Evolutionary conservation across 2,888 invertebrate species (phyloP).

Genomic region (Balanococcus diminutus): DNA sequence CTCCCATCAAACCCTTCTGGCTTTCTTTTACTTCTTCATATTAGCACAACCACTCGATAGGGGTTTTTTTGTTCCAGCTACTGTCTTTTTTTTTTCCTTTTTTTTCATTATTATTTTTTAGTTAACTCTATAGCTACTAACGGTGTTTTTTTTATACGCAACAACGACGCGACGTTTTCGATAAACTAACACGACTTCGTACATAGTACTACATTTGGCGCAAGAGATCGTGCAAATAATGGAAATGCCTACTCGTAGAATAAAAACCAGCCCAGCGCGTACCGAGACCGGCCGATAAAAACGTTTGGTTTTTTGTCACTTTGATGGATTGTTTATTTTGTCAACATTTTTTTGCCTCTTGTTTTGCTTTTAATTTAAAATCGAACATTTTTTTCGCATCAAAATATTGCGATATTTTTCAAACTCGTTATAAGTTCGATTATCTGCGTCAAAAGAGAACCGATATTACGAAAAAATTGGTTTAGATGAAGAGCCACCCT

Average conservation of each 20-base stretch:
- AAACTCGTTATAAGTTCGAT: background rate
- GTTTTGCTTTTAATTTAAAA: conserved; percentile 41
- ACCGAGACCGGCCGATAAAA: background rate
- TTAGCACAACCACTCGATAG: background rate
- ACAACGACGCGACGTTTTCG: background rate
- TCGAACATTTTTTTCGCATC: background rate
- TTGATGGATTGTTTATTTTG: conserved; percentile 44
- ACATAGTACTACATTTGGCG: background rate
- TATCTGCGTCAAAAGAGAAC: background rate
- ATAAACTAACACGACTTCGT: background rate
- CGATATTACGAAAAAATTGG: too few species aligned
- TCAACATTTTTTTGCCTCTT: background rate
- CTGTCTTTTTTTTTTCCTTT: conserved; percentile 2
- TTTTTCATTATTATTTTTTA: conserved; percentile 22
- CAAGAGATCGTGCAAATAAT: conserved; percentile 31
- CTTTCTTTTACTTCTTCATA: conserved; percentile 6
- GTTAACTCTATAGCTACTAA: background rate
- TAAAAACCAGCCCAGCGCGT: background rate
- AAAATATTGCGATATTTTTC: background rate
- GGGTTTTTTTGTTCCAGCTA: background rate
- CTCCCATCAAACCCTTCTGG: background rate
- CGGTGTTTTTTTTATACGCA: background rate
- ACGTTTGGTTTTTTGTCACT: background rate
- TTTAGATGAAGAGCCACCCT: too few species aligned
- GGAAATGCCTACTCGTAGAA: conserved; percentile 45